A percentile compares a stretch with the other conserved stretches of the same genome.
Conservation (phyloP, 2,797 vertebrate genomes). For the Coracias cyanogaster region DNA sequence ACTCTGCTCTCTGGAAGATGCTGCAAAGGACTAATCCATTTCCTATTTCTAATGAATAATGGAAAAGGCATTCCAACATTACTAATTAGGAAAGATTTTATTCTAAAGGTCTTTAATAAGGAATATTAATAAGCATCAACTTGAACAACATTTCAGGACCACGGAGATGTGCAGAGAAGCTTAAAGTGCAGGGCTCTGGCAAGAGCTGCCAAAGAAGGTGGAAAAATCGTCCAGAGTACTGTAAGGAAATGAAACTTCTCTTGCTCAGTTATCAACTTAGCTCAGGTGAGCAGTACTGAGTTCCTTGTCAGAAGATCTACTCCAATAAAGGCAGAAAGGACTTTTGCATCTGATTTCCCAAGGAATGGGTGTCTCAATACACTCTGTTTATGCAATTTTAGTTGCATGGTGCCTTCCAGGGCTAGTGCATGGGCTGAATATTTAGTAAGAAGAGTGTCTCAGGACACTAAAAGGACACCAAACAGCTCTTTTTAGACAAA, state of each 20-base stretch:
- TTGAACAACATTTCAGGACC: background rate
- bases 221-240: background rate
- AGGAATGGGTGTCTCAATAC: background rate
- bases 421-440: background rate
- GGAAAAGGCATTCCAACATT: constrained; percentile 22
- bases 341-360: background rate
- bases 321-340: background rate
- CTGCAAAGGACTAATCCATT: constrained; percentile 30
- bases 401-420: background rate
- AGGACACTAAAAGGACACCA: background rate
- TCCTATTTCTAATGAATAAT: constrained; percentile 57
- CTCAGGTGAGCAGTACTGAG: background rate
- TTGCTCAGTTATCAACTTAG: background rate
- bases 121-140: constrained; percentile 50
- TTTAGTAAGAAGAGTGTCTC: background rate
- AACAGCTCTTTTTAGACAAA: background rate
- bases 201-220: background rate
- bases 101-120: constrained; percentile 50
- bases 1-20: constrained; percentile 34
- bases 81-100: constrained; percentile 40
- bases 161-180: background rate
- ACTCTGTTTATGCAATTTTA: background rate
- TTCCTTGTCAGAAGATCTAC: background rate
- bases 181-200: background rate
- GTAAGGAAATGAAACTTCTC: background rate